Evolutionary conservation across 2,113 vertebrate species (phyloP).

Genomic region (Dipodomys ordii): DNA sequence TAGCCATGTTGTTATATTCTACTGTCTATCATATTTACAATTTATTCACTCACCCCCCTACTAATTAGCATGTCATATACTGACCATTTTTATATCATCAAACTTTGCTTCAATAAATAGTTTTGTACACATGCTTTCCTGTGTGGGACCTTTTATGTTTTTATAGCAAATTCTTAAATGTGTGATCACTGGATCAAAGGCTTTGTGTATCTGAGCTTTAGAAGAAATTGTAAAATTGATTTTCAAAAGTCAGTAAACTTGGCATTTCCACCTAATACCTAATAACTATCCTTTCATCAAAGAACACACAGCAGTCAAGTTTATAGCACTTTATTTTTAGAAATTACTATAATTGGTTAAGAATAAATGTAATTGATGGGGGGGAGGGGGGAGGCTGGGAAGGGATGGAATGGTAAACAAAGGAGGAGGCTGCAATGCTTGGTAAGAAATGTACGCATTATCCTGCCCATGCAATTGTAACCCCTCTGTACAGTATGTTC

Average conservation of each 20-base stretch:
- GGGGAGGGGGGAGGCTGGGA: too few relatives aligned
- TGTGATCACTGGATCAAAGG: background rate
- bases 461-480: too few relatives aligned
- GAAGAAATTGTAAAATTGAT: constrained; percentile 27
- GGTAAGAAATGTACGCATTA: too few relatives aligned
- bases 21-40: background rate
- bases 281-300: background rate
- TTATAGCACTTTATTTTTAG: background rate
- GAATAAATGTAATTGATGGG: background rate
- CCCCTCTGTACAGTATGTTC: too few relatives aligned
- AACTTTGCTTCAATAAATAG: background rate
- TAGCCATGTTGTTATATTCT: background rate
- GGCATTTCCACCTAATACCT: background rate
- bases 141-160: background rate
- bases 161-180: background rate
- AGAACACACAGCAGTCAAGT: background rate
- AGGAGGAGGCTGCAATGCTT: too few relatives aligned
- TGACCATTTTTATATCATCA: background rate
- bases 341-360: background rate
- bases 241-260: background rate
- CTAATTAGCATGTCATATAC: background rate
- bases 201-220: background rate
- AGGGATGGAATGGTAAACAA: too few relatives aligned
- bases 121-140: background rate
- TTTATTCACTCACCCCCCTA: background rate